Evolutionary conservation across 2,797 vertebrate species (phyloP), one percentile per base, ranked within the genome.

Genomic region (Coregonus suidteri): DNA sequence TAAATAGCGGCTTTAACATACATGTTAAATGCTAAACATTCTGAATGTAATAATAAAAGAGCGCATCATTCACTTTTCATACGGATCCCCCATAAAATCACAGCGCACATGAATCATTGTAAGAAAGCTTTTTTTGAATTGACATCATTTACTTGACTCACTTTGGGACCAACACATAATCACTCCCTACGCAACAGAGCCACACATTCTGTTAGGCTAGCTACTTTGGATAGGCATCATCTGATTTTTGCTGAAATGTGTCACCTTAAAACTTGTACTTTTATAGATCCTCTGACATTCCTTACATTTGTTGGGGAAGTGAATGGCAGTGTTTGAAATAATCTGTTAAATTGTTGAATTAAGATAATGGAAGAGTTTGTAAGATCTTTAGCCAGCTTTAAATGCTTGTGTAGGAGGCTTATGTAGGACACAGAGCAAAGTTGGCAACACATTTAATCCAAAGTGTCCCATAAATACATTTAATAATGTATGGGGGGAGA

Each of bases 41-140:
- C 91, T 83, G 92, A 83, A 91, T 86, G 87, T 77, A 88, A 88
- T 88, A 89, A 90, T 92, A 91, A 93, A 89, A 84, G 80, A 88
- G 86, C 80, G 75, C 85, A 91, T 92, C 88, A 82, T 88, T 93
- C 91, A 92, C 82, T 70, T 81, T 91, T 91, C 90, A 87, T 90
- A 86, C 86, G 65, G 88, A 79, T 73, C 71, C 81, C 89, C 87
- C 81, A 84, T 89, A 87, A 90, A 91, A 85, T 86, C 80, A 76
- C 81, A 77, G 75, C 59, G 73, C 75, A 54, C 81, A 91, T 88
- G 87, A 91, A 90, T 91, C 88, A 88, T 80, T 80, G 86, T 72
- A 84, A 83, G 82, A 88, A 85, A 85, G 73, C 77, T 79, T 87
- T 81, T 83, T 87, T 85, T 83, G 75, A 77, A 71, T 86, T 84